phyloP scores from a whole-genome alignment of 2,888 invertebrate genomes.

The Agrotis ipsilon region DNA sequence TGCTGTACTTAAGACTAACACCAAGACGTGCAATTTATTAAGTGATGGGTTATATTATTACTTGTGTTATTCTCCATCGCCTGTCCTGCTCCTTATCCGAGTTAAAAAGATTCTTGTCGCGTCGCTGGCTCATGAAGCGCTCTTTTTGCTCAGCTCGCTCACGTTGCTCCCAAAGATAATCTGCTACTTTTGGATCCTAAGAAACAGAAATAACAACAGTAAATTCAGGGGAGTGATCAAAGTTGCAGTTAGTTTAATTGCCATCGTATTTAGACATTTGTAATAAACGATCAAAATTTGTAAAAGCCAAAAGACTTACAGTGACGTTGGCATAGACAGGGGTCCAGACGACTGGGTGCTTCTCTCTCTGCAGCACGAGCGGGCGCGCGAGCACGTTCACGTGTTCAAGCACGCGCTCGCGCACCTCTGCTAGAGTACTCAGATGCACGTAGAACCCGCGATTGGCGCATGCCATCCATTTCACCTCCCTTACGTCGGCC shows the following conservation, averaged over 20 bases:
- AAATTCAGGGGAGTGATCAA: not conserved
- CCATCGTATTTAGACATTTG: not conserved
- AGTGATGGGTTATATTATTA: constrained; percentile 48
- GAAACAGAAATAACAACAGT: not conserved
- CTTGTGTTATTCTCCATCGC: constrained; percentile 89
- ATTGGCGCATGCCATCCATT: constrained; percentile 99
- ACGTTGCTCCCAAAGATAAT: constrained; percentile 96
- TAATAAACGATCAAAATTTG: not conserved
- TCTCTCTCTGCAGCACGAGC: constrained; percentile 95
- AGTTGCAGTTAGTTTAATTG: not conserved
- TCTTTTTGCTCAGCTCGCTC: constrained; percentile 95
- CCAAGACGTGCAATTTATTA: not conserved
- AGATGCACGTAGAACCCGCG: constrained; percentile 99
- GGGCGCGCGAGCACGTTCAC: constrained; percentile 99
- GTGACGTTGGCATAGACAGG: constrained; percentile 98
- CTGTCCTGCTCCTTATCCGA: constrained; percentile 92
- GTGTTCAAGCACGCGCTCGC: constrained; percentile 99
- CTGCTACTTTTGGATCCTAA: constrained; percentile 97
- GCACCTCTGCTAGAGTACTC: constrained; percentile 98
- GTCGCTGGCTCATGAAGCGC: constrained; percentile 93
- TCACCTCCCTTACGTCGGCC: constrained; percentile 97
- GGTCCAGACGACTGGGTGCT: constrained; percentile 98
- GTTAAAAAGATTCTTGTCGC: constrained; percentile 91
- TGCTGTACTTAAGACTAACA: constrained; percentile 35
- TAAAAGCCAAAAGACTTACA: constrained; percentile 85